Evolutionary conservation across 2,888 invertebrate genomes (phyloP), one percentile per base, ranked within the genome.

Genomic region (Leucophenga maculata): DNA sequence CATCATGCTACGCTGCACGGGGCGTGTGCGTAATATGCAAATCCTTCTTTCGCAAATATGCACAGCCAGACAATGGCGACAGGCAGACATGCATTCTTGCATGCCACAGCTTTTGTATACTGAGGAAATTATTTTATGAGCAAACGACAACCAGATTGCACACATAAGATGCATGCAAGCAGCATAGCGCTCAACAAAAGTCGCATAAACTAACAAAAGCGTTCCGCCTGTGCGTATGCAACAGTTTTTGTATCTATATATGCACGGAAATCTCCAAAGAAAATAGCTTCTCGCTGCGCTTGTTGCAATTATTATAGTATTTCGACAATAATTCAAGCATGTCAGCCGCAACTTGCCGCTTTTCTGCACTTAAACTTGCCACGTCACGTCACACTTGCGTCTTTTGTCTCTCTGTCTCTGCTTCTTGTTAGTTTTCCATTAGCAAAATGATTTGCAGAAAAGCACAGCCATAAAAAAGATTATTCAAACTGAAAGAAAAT

Each of bases 201-300:
- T 20, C 50, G 18, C 52, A 52, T 52, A 11, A 13, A 18, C 20
- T 8, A 11, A 39, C 39, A 39, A 39, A 39, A 39, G 39, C 11
- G 11, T 39, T 8, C 6, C 22, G 14, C 69, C 71, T 67, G 55
- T 57, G 18, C 57, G 62, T 65, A 67, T 69, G 74, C 74, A 69
- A 65, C 54, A 59, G 32, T 48, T 68, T 32, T 65, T 70, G n/a
- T n/a, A n/a, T 46, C 48, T n/a, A 11, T 70, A 9, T n/a, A n/a
- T n/a, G 14, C 18, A 68, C 6, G 52, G 20, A 52, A 52, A 52
- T 52, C 14, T 20, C 8, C 22, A 14, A 2, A 54, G 54, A 20
- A n/a, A 22, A 57, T n/a, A 26, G 13, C 26, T 57, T 22, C 14
- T 26, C n/a, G 57, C n/a, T n/a, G n/a, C n/a, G n/a, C n/a, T n/a